Evolutionary conservation across 2,797 vertebrate species (phyloP).

Genomic region (Chelon labrosus): DNA sequence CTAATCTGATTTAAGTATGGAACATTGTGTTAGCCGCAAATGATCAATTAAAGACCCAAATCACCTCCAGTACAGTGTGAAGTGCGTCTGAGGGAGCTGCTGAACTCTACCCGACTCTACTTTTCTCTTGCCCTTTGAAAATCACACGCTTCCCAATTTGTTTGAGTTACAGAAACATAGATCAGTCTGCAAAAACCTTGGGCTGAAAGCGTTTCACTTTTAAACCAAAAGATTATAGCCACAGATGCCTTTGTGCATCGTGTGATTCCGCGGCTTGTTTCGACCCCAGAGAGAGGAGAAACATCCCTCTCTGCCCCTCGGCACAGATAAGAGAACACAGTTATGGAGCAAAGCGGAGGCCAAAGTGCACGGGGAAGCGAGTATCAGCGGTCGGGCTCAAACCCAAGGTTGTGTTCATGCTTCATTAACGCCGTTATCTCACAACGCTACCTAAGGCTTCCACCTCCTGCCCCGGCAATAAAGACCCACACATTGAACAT

Average conservation of each 20-base stretch:
- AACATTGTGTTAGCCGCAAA: constrained; percentile 59
- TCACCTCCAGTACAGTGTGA: constrained; percentile 54
- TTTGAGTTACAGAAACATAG: too few species aligned
- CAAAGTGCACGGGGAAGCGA: not conserved
- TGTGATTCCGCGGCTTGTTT: not conserved
- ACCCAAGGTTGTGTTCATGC: constrained; percentile 15
- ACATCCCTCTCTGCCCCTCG: not conserved
- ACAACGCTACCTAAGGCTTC: not conserved
- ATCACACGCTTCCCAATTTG: not conserved
- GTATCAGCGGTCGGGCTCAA: constrained; percentile 9
- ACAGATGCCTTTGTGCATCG: not conserved
- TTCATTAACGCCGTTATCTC: constrained; percentile 46
- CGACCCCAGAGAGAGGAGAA: not conserved
- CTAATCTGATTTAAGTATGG: constrained; percentile 69
- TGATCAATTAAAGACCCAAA: constrained; percentile 66
- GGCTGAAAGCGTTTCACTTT: not conserved
- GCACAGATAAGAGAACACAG: not conserved
- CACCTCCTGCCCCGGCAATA: not conserved
- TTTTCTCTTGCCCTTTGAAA: not conserved
- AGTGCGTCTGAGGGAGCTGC: constrained; percentile 14
- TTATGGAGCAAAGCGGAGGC: not conserved
- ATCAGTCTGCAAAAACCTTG: not conserved
- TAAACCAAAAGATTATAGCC: not conserved
- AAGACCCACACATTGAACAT: constrained; percentile 13
- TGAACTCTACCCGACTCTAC: constrained; percentile 15